Base-by-base conservation (phyloP, 64 coral and sea anemone species). In the Montipora efflorescens region DNA sequence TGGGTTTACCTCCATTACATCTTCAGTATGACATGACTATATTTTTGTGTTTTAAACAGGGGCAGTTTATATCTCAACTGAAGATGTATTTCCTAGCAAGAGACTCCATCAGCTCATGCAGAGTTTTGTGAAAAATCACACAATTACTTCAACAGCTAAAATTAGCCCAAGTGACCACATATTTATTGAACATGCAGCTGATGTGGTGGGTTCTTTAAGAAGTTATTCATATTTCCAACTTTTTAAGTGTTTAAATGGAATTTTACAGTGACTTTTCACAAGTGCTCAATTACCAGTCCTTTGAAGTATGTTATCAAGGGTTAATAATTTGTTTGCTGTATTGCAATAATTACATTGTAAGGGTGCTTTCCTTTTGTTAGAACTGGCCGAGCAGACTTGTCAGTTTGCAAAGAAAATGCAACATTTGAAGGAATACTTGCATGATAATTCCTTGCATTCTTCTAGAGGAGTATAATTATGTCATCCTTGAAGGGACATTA, bases 41-140 rank as follows among this genome's bases (percentile, higher is more conserved):
- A 49, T n/a, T 11, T 12, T 48, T 71, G 21, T 21, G 21, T 71
- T 79, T 7, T 19, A 49, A 15, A 46, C 66, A 97, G 95, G 94
- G 43, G 97, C 92, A 66, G 80, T 98, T 75, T 98, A 94, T 73
- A 84, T 98, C 81, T 91, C 88, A 67, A 98, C 97, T 67, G 94
- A 98, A 55, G 97, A 98, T 96, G 94, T 94, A 44, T 98, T 98
- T 36, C 97, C 97, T 75, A 96, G 91, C 79, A 98, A 93, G 62
- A 77, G 97, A 59, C 94, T 98, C 16, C 91, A 96, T 47, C 97
- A 98, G 61, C 83, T 98, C 4, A 98, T 82, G 68, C 92, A 95
- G 61, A 16, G 79, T 78, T 98, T 98, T 80, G 19, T 87, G 7
- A 75, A 88, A 83, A 89, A 55, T 19, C 91, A 93, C 86, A 87